A percentile compares a stretch with the other conserved stretches of the same genome.
Evolutionary conservation across 2,797 vertebrate genomes (phyloP).

Genomic region (Telmatherina bonti): DNA sequence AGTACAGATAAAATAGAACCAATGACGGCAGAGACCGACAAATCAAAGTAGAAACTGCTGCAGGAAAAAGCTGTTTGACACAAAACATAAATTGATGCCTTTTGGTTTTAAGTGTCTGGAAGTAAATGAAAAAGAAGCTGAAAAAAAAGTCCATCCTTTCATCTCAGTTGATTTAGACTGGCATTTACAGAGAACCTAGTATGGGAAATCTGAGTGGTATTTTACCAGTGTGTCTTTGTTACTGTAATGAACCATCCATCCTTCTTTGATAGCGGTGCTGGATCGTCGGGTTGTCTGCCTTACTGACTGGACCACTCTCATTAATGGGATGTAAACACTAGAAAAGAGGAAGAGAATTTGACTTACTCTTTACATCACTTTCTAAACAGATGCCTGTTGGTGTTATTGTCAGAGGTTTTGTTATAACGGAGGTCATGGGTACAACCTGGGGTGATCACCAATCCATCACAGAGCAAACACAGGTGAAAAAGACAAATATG

Average conservation of each 20-base stretch:
- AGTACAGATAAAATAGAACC: neutral
- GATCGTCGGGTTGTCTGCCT: conserved; percentile 92
- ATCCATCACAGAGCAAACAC: neutral
- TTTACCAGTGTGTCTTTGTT: conserved; percentile 93
- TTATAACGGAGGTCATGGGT: too few species aligned
- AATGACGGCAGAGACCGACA: neutral
- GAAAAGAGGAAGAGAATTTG: neutral
- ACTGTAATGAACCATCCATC: conserved; percentile 95
- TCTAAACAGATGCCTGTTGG: neutral
- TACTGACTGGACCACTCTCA: conserved; percentile 94
- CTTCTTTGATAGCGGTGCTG: conserved; percentile 90
- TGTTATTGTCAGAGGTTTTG: neutral
- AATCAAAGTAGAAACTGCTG: conserved; percentile 17
- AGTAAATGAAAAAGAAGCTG: conserved; percentile 21
- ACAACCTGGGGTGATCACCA: neutral
- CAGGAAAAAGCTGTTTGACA: neutral
- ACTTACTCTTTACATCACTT: neutral
- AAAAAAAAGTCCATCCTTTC: neutral
- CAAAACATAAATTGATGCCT: neutral
- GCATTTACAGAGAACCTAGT: neutral
- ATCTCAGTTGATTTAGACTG: neutral
- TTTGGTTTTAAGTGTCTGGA: conserved; percentile 3
- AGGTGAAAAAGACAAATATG: neutral
- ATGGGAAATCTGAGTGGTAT: neutral
- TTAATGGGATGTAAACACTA: conserved; percentile 91